Percentiles rank a stretch among this genome's conserved stretches.
These are phyloP conservation scores for Brachionus sp. DNA, from an alignment of 1,140 invertebrate genomes.

Conservation along the genomic window DNA sequence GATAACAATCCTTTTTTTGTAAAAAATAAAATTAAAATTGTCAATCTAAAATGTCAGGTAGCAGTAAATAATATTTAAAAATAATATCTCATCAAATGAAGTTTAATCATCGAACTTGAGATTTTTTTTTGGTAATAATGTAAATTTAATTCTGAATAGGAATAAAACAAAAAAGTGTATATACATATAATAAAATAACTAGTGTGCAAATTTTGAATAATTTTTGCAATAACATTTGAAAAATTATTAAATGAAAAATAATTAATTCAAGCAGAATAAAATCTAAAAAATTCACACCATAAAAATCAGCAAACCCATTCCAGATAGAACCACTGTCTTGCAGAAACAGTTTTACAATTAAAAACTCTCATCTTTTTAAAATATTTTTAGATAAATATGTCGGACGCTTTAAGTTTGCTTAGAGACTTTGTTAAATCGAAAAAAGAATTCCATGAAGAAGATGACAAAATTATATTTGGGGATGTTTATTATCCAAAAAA, in stretches of 20 bases:
- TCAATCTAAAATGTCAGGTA: no score
- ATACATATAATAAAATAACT: neutral
- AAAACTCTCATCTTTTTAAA: neutral
- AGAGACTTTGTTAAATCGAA: conserved; percentile 42
- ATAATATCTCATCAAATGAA: no score
- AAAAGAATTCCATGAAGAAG: conserved; percentile 41
- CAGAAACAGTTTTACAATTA: no score
- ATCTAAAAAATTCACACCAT: neutral
- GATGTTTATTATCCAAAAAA: conserved; percentile 45
- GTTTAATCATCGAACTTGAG: no score
- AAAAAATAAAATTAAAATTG: no score
- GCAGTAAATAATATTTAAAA: no score
- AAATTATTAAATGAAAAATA: neutral
- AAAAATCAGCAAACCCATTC: neutral
- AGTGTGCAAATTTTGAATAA: neutral
- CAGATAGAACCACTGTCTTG: neutral
- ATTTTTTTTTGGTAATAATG: no score
- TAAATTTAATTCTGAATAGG: no score
- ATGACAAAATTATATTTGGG: conserved; percentile 42
- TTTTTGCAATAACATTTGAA: neutral
- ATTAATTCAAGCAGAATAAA: neutral
- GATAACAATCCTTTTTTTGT: no score
- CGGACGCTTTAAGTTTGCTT: conserved; percentile 25
- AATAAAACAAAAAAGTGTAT: neutral
- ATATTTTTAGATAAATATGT: neutral